A percentile compares a stretch with the other conserved stretches of the same genome.
phyloP scores from a whole-genome alignment of 2,797 vertebrate genomes.

The Hylomyscus alleni region DNA sequence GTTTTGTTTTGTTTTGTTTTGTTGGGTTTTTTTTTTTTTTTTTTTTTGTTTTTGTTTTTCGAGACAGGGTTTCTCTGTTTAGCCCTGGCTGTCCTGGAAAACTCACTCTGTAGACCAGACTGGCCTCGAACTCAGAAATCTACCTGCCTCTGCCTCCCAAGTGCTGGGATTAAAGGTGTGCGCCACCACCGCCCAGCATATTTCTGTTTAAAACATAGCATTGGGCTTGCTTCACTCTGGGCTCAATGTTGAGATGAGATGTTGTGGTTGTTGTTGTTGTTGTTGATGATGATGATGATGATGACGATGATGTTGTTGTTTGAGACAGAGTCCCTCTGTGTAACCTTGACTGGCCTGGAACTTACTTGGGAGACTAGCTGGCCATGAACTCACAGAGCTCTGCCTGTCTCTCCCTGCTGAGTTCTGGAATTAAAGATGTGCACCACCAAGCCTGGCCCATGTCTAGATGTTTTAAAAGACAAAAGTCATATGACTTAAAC shows the following conservation, averaged over 20 bases:
- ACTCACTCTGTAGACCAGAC: too few species aligned
- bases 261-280: background rate
- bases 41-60: too few species aligned
- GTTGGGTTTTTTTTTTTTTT: too few species aligned
- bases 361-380: background rate
- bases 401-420: background rate
- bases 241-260: background rate
- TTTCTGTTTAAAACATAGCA: background rate
- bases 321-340: background rate
- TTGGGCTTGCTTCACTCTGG: background rate
- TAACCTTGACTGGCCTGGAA: background rate
- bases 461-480: background rate
- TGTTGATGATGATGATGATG: too few species aligned
- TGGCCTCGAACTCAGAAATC: too few species aligned
- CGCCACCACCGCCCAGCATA: too few species aligned
- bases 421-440: background rate
- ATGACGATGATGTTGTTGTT: too few species aligned
- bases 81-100: too few species aligned
- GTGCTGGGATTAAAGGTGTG: too few species aligned
- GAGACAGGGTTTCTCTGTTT: too few species aligned
- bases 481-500: background rate
- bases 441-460: background rate
- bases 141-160: too few species aligned
- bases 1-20: too few species aligned
- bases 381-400: background rate